Evolutionary conservation across 2,888 invertebrate species (phyloP).

Genomic region (Drosophila stalkeri): DNA sequence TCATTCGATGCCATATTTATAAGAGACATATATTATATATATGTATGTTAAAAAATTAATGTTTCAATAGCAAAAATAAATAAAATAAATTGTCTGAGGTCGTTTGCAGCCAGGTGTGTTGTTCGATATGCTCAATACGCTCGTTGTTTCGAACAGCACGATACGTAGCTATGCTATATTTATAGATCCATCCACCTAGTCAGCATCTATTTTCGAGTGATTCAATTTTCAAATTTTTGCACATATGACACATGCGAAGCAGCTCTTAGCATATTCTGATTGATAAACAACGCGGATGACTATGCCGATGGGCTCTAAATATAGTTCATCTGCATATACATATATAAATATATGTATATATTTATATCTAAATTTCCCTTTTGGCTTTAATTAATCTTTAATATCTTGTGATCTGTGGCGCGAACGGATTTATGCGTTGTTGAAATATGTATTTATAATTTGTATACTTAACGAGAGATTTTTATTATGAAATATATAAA

Average conservation of each 20-base stretch:
- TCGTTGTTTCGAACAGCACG: slow-evolving; percentile 29
- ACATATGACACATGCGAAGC: slow-evolving; percentile 70
- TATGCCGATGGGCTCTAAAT: slow-evolving; percentile 47
- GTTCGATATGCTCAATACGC: slow-evolving; percentile 30
- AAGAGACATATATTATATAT: slow-evolving; percentile 29
- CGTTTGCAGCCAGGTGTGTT: slow-evolving; percentile 69
- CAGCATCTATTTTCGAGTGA: slow-evolving; percentile 71
- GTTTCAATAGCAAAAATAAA: slow-evolving; percentile 45
- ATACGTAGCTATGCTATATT: slow-evolving; percentile 58
- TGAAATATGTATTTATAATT: slow-evolving; percentile 51
- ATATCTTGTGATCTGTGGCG: slow-evolving; percentile 58
- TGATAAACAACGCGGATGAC: slow-evolving; percentile 57
- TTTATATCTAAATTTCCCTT: slow-evolving; percentile 18
- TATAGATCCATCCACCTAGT: slow-evolving; percentile 67
- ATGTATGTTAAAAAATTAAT: slow-evolving; percentile 17
- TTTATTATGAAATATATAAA: slow-evolving; percentile 21
- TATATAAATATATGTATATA: slow-evolving; percentile 11
- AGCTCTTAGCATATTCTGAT: slow-evolving; percentile 45
- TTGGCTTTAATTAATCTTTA: slow-evolving; percentile 54
- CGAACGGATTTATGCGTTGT: slow-evolving; percentile 53
- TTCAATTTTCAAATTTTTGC: slow-evolving; percentile 73
- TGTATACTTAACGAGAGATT: slow-evolving; percentile 25
- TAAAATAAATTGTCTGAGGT: slow-evolving; percentile 63
- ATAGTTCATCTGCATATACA: slow-evolving; percentile 33
- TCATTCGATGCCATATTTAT: slow-evolving; percentile 30